phyloP scores from a whole-genome alignment of 1,140 invertebrate genomes.

The Halictus rubicundus region DNA sequence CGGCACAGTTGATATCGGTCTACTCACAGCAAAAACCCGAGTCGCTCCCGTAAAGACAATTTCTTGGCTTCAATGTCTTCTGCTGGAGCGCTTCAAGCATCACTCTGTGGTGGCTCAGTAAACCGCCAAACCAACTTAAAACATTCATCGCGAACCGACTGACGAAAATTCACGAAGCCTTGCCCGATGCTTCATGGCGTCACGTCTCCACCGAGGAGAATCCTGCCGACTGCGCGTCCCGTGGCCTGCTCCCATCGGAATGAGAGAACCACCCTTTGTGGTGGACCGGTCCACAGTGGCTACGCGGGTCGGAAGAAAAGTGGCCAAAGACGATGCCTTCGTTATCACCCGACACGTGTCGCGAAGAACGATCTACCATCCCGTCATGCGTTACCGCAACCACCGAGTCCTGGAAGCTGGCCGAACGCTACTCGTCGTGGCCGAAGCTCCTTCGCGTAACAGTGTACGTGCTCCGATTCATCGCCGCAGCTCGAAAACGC shows the following conservation, averaged over 20 bases:
- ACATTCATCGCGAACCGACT: slow-evolving; percentile 42
- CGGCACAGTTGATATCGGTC: no score
- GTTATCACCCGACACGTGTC: background rate
- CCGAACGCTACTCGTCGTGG: no score
- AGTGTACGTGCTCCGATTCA: no score
- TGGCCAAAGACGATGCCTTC: background rate
- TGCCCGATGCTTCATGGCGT: background rate
- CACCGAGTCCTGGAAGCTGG: no score
- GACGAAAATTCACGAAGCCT: no score
- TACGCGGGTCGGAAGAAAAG: background rate
- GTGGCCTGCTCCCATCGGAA: background rate
- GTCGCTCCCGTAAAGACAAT: no score
- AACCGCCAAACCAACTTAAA: slow-evolving; percentile 1
- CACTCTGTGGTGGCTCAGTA: background rate
- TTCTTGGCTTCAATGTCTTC: no score
- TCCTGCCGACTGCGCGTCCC: background rate
- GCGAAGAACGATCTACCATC: background rate
- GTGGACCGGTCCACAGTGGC: background rate
- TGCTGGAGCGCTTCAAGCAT: no score
- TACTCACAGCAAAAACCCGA: no score
- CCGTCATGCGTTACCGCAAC: no score
- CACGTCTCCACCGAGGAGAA: background rate
- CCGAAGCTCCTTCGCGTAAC: no score
- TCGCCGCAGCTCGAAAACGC: no score
- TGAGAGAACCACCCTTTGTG: background rate